A percentile compares a stretch with the other conserved stretches of the same genome.
Conservation (phyloP, 2,888 invertebrate species). For the Sphinx pinastri region DNA sequence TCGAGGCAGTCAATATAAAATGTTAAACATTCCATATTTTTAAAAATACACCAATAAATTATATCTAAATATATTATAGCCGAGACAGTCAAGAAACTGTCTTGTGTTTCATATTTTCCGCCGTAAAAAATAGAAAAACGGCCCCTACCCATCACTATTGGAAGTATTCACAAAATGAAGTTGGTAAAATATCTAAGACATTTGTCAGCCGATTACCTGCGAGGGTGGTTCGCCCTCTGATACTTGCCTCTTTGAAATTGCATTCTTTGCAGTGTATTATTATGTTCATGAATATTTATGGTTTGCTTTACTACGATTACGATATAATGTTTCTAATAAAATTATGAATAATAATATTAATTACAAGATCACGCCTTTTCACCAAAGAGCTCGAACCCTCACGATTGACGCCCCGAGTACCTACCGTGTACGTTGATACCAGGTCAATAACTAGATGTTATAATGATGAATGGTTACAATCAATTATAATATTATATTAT, state of each 20-base stretch:
- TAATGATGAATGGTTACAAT: no score
- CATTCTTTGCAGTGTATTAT: conserved; percentile 63
- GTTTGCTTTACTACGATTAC: not conserved
- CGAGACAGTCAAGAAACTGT: no score
- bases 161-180: conserved; percentile 74
- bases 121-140: conserved; percentile 23
- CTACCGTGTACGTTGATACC: no score
- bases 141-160: conserved; percentile 45
- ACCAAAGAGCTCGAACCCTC: no score
- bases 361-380: no score
- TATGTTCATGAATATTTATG: conserved; percentile 69
- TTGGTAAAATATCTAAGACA: conserved; percentile 80
- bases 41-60: no score
- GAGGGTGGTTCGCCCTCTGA: conserved; percentile 60
- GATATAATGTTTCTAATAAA: not conserved
- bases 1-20: no score
- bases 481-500: no score
- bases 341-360: not conserved
- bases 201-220: conserved; percentile 83
- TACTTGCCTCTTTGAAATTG: conserved; percentile 68
- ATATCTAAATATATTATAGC: no score
- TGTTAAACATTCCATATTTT: no score
- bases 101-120: not conserved
- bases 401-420: no score
- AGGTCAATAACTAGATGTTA: no score